Evolutionary conservation across 2,797 vertebrate genomes (phyloP), one percentile per base, ranked within the genome.

Genomic region (Denticeps clupeoides): DNA sequence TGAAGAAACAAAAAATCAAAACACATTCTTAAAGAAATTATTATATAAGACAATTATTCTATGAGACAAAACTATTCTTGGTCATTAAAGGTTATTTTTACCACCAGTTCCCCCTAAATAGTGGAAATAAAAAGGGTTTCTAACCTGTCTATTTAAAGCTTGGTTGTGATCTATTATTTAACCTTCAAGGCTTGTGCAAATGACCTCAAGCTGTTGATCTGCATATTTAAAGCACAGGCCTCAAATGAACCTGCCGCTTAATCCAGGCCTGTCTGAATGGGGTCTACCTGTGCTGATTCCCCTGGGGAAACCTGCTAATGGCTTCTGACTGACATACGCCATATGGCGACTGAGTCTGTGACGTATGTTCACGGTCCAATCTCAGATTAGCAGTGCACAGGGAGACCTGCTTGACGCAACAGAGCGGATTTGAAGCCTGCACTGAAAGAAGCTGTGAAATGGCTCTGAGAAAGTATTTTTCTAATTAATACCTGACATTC

Each of bases 1-100:
- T 97, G 64, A 0, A 9, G 33, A 57, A 48, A 55, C 25, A 49
- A 56, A 28, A 48, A 4, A 38, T 16, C 2, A 18, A 38, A 4
- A 38, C 8, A 19, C 13, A 21, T 1, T 27, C 4, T 11, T 19
- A 21, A 38, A 38, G 4, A 8, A 16, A 3, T 4, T 37, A 15
- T 8, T 37, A 7, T 9, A 28, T 28, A 11, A 28, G 28, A 10
- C 11, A 28, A 27, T 10, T n/a, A n/a, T n/a, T n/a, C n/a, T n/a
- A n/a, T n/a, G n/a, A n/a, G n/a, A n/a, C n/a, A n/a, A n/a, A n/a
- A n/a, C n/a, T n/a, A n/a, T n/a, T n/a, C n/a, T n/a, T n/a, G n/a
- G n/a, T n/a, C n/a, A n/a, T n/a, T n/a, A n/a, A n/a, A n/a, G n/a
- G n/a, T n/a, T n/a, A n/a, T n/a, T n/a, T n/a, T n/a, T n/a, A n/a